These are phyloP conservation scores for Coelopa pilipes DNA, from an alignment of 2,888 invertebrate species.

Conservation along the genomic window DNA sequence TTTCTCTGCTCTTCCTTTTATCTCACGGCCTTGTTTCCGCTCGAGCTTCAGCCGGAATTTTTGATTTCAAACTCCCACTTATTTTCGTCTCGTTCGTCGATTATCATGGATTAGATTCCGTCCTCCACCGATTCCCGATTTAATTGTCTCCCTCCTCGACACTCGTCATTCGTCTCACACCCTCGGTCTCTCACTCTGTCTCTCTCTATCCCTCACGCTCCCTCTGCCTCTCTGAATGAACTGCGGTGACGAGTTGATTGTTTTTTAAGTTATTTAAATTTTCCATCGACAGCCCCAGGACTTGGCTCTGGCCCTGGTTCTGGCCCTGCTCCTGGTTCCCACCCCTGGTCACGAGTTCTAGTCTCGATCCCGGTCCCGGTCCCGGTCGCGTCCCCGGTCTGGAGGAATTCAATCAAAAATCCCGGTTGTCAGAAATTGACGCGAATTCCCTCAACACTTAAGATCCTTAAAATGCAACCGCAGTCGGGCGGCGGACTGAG, in stretches of 20 bases:
- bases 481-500: conserved; percentile 17
- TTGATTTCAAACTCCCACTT: background rate
- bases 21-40: too few relatives aligned
- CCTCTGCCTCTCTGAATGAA: too few relatives aligned
- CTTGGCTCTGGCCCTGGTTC: too few relatives aligned
- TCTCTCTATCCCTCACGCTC: too few relatives aligned
- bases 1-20: too few relatives aligned
- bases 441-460: conserved; percentile 37
- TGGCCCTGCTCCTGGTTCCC: too few relatives aligned
- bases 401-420: background rate
- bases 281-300: background rate
- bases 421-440: conserved; percentile 18
- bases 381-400: too few relatives aligned
- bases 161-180: too few relatives aligned
- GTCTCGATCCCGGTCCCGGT: too few relatives aligned
- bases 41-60: background rate
- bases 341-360: too few relatives aligned
- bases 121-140: background rate
- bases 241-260: background rate
- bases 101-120: too few relatives aligned
- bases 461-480: conserved; percentile 40
- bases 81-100: background rate
- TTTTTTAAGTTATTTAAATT: conserved; percentile 32
- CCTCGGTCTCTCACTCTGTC: too few relatives aligned
- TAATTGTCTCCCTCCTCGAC: background rate